These are phyloP conservation scores for Typhlichthys subterraneus DNA, from an alignment of 2,797 vertebrate genomes.

Conservation along the genomic window DNA sequence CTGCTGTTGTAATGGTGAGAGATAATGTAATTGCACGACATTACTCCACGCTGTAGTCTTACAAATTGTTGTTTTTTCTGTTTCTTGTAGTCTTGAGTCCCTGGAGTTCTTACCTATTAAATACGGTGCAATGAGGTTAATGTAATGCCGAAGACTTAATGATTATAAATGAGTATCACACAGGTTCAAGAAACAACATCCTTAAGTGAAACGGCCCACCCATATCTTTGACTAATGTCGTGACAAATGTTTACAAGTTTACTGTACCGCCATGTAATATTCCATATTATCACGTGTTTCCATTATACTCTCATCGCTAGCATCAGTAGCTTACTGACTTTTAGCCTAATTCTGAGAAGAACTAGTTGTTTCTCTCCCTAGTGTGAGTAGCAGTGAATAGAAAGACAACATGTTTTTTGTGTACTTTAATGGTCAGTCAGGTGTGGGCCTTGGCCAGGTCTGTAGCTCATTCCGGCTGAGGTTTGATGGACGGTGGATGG, in stretches of 20 bases:
- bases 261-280: no score
- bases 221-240: no score
- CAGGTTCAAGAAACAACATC: constrained; percentile 1
- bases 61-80: background rate
- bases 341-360: background rate
- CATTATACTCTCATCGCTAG: background rate
- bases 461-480: constrained; percentile 10
- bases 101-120: constrained; percentile 6
- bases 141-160: constrained; percentile 23
- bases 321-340: constrained; percentile 4
- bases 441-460: constrained; percentile 30
- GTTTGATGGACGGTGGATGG: constrained; percentile 30
- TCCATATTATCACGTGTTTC: background rate
- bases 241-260: no score
- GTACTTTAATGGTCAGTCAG: constrained; percentile 26
- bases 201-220: no score
- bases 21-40: constrained; percentile 5
- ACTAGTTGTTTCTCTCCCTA: no score
- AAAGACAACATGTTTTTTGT: constrained; percentile 21
- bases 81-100: constrained; percentile 3
- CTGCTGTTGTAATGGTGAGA: background rate
- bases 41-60: background rate
- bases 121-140: constrained; percentile 21
- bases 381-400: constrained; percentile 1
- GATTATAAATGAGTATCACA: constrained; percentile 16